Evolutionary conservation across 1,140 invertebrate species (phyloP), one percentile per base, ranked within the genome.

Genomic region (Drosophila kepulauana): DNA sequence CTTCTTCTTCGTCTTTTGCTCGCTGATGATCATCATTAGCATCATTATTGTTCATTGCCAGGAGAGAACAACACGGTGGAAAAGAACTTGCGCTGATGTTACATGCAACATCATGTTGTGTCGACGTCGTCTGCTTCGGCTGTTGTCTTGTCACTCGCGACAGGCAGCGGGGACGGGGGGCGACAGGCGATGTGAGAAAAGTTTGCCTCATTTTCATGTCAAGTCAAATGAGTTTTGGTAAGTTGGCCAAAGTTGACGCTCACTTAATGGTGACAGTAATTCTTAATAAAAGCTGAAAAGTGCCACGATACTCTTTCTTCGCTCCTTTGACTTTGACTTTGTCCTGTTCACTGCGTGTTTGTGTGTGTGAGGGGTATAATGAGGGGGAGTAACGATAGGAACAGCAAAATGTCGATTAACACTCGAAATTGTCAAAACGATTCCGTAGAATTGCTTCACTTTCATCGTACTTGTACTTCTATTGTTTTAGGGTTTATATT

Each of bases 271-370:
- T 72, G 84, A 80, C 84, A 78, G 72, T 78, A 87, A 87, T 87
- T 88, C 86, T 82, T 82, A 80, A 87, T 82, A 88, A 77, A 82
- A 82, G 63, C 73, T 65, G 67, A 52, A 81, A 87, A 82, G 71
- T 69, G 75, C 64, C 61, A 65, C 35, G 33, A 70, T 67, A 70
- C 58, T 38, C 35, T 38, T 10, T 8, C 35, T 38, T 48, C 45
- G 6, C 45, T 16, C 16, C 35, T 38, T 10, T 10, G 7, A 10
- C 35, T 38, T 10, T 38, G 1, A 10, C 6, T 38, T 10, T 38
- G 33, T 33, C 33, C 35, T 38, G 35, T 13, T 6, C 11, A 13
- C 4, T 13, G 41, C 28, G 16, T n/a, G 48, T 15, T 8, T 25
- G 16, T 28, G 20, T 25, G 8, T 3, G 16, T 25, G 20, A 5